Conservation (phyloP, 2,113 vertebrate genomes). For the Nematolebias whitei region DNA sequence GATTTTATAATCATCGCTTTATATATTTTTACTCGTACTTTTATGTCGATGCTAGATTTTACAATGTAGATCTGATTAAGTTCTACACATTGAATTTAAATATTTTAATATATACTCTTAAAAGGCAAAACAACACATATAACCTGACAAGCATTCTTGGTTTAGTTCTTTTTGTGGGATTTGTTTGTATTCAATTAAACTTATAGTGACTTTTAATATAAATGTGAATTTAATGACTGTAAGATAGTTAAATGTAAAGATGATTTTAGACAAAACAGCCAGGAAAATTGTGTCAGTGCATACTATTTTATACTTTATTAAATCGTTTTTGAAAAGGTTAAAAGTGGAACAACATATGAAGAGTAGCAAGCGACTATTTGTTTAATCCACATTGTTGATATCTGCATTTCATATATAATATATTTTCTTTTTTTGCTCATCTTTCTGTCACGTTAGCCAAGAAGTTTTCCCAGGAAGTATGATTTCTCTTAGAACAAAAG, state of each 20-base stretch:
- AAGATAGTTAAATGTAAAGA: not conserved
- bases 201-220: not conserved
- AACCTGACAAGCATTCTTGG: too few species aligned
- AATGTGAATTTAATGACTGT: not conserved
- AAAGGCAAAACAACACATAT: not conserved
- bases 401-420: too few species aligned
- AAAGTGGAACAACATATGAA: not conserved
- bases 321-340: not conserved
- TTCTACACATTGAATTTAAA: too few species aligned
- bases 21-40: not conserved
- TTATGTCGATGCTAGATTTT: too few species aligned
- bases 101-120: not conserved
- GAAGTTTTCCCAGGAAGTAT: not conserved
- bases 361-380: not conserved
- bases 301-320: not conserved
- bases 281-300: not conserved
- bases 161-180: constrained; percentile 7
- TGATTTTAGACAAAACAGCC: not conserved
- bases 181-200: not conserved
- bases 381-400: not conserved
- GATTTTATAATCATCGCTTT: too few species aligned
- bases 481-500: constrained; percentile 12
- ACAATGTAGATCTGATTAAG: too few species aligned
- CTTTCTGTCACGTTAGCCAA: not conserved
- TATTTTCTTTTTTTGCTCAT: not conserved